These are phyloP conservation scores for Crotalus helleri DNA, from an alignment of 2,113 vertebrate species.

Conservation along the genomic window DNA sequence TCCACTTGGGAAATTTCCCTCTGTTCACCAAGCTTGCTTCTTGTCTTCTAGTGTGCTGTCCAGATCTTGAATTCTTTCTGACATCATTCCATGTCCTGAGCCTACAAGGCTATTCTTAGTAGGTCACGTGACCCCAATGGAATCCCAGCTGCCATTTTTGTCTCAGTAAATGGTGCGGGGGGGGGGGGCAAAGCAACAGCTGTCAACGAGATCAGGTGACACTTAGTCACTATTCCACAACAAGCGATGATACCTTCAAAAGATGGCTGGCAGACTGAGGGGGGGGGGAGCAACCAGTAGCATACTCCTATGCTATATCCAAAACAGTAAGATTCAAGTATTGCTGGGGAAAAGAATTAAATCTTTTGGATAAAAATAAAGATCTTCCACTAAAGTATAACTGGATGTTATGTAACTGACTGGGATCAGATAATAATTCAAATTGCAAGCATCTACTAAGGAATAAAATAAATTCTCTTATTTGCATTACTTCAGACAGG, in stretches of 20 bases:
- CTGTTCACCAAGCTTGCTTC: neutral
- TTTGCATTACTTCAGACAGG: neutral
- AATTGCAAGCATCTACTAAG: neutral
- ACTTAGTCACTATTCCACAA: conserved; percentile 63
- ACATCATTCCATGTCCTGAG: neutral
- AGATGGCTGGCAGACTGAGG: neutral
- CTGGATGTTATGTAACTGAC: neutral
- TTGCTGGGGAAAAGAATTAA: neutral
- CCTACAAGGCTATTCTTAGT: conserved; percentile 56
- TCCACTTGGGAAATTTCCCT: neutral
- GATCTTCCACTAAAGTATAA: neutral
- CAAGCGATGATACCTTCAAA: neutral
- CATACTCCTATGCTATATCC: neutral
- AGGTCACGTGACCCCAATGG: conserved; percentile 32
- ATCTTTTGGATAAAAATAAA: neutral
- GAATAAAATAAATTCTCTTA: neutral
- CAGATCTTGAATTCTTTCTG: neutral
- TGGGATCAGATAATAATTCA: neutral
- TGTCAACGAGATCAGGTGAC: conserved; percentile 70
- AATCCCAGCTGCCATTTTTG: conserved; percentile 69
- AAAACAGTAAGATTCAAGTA: neutral
- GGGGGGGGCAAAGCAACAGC: conserved; percentile 50
- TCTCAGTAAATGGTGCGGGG: conserved; percentile 41
- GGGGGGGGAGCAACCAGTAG: too few relatives aligned
- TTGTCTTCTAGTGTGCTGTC: neutral